These are phyloP conservation scores for Synergus gifuensis DNA, from an alignment of 2,888 invertebrate species.

Conservation along the genomic window DNA sequence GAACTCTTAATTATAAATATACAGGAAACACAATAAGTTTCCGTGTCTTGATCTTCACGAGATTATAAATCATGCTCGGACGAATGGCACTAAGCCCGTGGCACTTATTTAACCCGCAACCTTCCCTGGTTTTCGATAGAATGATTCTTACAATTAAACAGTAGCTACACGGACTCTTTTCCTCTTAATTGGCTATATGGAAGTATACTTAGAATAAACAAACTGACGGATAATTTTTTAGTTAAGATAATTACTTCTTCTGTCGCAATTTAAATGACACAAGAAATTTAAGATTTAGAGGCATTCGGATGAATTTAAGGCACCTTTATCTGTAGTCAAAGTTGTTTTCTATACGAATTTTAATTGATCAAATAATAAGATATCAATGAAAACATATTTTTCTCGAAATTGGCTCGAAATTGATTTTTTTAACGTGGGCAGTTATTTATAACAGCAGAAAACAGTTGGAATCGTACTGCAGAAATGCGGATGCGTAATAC, in stretches of 20 bases:
- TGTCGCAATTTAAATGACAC: neutral
- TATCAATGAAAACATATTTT: neutral
- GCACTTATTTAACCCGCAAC: constrained; percentile 43
- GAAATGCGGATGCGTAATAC: neutral
- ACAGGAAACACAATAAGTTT: constrained; percentile 8
- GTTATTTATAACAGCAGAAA: neutral
- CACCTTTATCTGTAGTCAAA: neutral
- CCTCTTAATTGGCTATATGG: neutral
- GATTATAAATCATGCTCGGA: constrained; percentile 21
- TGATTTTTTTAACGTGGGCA: neutral
- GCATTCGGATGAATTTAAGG: neutral
- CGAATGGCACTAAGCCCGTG: neutral
- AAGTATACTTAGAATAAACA: neutral
- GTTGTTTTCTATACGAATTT: neutral
- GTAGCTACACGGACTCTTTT: constrained; percentile 10
- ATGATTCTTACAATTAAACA: constrained; percentile 29
- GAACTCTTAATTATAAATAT: neutral
- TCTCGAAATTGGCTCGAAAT: neutral
- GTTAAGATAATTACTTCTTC: neutral
- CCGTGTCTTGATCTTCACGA: constrained; percentile 13
- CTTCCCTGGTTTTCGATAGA: neutral
- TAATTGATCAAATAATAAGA: neutral
- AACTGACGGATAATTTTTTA: neutral
- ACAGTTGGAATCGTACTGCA: neutral
- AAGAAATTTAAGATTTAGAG: neutral